Evolutionary conservation across 2,113 vertebrate species (phyloP), one percentile per base, ranked within the genome.

Genomic region (Laticauda laticaudata): DNA sequence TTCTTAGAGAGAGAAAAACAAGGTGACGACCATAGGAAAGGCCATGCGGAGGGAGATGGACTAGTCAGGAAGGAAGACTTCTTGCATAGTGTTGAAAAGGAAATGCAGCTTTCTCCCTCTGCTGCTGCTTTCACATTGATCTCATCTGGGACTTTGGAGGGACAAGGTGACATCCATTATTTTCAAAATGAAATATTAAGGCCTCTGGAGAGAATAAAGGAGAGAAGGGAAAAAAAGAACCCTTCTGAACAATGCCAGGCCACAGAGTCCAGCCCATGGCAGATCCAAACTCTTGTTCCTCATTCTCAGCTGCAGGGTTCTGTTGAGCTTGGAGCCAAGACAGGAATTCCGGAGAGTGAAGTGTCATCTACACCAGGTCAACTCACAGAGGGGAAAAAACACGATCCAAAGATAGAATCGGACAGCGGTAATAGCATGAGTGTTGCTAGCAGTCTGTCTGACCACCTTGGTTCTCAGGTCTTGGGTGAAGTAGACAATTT

Each of bases 401-500:
- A 81, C 0, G 12, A 29, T 6, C 45, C 11, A n/a, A 86, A 21
- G 89, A 10, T 86, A 0, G 88, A 94, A 23, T 24, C 57, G 26
- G 91, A 20, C 26, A 55, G 39, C 9, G 69, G 85, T 23, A 39
- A n/a, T 0, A 91, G 94, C 20, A 91, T 89, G 69, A 93, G 92
- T 2, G 15, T 21, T 21, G 86, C 55, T 0, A 91, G 69, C 20
- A 94, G 90, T 43, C 61, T 93, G 43, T 61, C 55, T 45, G 93
- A 92, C 0, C 53, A 86, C 2, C 21, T 93, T 0, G 93, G 54
- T 26, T 94, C 92, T 0, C 93, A 90, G 51, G 26, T 93, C 18
- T 85, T 93, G 24, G 95, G 92, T 0, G 95, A 91, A 92, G 94
- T 95, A 56, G 93, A 61, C 85, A 92, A 57, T 87, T 95, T 94